phyloP scores from a whole-genome alignment of 2,888 invertebrate species.

The Ceramica pisi region DNA sequence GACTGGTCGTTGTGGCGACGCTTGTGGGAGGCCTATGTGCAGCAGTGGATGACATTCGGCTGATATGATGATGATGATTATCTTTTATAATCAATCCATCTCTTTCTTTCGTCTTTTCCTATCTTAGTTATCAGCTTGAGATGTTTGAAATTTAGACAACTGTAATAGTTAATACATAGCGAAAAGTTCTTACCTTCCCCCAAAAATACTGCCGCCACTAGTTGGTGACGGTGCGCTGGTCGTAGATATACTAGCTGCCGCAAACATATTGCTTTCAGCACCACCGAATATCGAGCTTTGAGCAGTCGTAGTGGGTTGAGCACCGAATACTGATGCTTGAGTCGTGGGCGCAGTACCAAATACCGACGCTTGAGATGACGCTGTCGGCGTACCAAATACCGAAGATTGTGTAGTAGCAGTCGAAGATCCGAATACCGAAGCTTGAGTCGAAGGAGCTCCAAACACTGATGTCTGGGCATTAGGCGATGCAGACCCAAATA shows the following conservation, averaged over 20 bases:
- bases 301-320: constrained; percentile 74
- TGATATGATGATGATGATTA: no score
- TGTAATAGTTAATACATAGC: background rate
- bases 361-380: constrained; percentile 62
- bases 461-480: constrained; percentile 73
- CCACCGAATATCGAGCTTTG: constrained; percentile 81
- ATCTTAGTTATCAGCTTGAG: background rate
- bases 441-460: constrained; percentile 70
- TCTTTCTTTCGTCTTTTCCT: no score
- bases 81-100: no score
- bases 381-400: constrained; percentile 69
- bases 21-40: no score
- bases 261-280: constrained; percentile 81
- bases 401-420: constrained; percentile 69
- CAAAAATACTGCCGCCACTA: constrained; percentile 83
- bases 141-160: background rate
- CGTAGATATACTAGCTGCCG: constrained; percentile 86
- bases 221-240: constrained; percentile 78
- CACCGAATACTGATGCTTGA: constrained; percentile 73
- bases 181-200: constrained; percentile 76
- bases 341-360: constrained; percentile 69
- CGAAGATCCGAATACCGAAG: constrained; percentile 71
- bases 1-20: no score
- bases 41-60: no score
- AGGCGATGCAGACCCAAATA: constrained; percentile 52